Conservation (phyloP, 2,113 vertebrate genomes). For the Mirza zaza region DNA sequence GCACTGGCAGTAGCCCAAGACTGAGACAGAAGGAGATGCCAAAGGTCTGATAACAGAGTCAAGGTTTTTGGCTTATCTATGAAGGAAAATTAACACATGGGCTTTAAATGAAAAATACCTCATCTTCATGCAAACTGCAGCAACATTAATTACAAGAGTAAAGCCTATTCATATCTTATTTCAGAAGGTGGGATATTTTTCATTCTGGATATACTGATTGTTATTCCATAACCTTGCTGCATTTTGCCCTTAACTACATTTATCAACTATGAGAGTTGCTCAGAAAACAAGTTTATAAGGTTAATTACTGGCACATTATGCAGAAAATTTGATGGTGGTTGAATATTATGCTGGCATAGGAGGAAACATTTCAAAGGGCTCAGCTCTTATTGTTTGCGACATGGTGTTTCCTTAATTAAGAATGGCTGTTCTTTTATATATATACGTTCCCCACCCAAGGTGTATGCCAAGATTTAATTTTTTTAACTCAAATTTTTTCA, state of each 20-base stretch:
- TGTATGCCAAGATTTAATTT: background rate
- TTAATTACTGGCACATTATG: conserved; percentile 69
- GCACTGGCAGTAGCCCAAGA: conserved; percentile 1
- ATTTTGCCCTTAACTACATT: conserved; percentile 67
- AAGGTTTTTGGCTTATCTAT: conserved; percentile 62
- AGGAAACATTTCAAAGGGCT: background rate
- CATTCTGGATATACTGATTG: conserved; percentile 64
- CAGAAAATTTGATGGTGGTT: conserved; percentile 29
- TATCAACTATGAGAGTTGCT: conserved; percentile 70
- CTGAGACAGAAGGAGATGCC: conserved; percentile 43
- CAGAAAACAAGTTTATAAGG: conserved; percentile 73
- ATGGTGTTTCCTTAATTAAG: conserved; percentile 57
- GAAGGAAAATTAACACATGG: conserved; percentile 66
- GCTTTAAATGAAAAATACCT: conserved; percentile 72
- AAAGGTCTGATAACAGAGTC: conserved; percentile 56
- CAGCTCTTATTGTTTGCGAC: conserved; percentile 36
- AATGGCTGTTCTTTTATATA: background rate
- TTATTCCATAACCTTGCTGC: conserved; percentile 75
- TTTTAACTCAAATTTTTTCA: background rate
- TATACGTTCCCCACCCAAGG: background rate
- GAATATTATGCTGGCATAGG: conserved; percentile 23
- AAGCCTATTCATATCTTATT: conserved; percentile 73
- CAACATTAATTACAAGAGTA: conserved; percentile 72
- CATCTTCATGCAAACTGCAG: conserved; percentile 62
- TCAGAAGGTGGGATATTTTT: conserved; percentile 70